These are phyloP conservation scores for Cyprinodon variegatus DNA, from an alignment of 2,113 vertebrate species.

Conservation along the genomic window DNA sequence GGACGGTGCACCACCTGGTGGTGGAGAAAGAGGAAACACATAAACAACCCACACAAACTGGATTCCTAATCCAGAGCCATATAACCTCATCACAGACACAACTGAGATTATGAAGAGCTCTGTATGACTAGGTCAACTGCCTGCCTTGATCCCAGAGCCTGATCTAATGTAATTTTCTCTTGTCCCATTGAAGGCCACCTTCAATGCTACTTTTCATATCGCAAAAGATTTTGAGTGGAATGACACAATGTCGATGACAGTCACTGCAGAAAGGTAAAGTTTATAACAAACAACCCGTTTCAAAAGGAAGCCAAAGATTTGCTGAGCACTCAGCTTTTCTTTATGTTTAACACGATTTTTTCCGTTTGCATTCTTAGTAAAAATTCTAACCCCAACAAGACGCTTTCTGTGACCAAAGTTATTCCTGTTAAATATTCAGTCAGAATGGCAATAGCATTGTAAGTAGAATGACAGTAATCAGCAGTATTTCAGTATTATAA, in stretches of 20 bases:
- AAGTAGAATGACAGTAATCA: constrained; percentile 38
- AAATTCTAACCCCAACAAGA: constrained; percentile 59
- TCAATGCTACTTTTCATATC: constrained; percentile 57
- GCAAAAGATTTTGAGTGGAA: constrained; percentile 49
- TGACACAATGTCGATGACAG: constrained; percentile 54
- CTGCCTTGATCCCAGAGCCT: neutral
- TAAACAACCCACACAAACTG: too few relatives aligned
- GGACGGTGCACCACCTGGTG: too few relatives aligned
- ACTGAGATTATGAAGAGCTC: neutral
- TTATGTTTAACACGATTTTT: neutral
- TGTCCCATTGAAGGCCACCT: constrained; percentile 54
- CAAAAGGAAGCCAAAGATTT: neutral
- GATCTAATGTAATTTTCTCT: neutral
- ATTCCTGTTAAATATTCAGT: constrained; percentile 70
- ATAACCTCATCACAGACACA: neutral
- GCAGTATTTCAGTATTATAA: neutral
- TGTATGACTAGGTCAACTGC: neutral
- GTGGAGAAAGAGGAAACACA: too few relatives aligned
- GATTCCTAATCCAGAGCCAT: too few relatives aligned
- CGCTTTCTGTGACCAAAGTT: constrained; percentile 24
- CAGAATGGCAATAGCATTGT: constrained; percentile 68
- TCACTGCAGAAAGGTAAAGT: constrained; percentile 70
- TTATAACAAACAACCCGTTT: neutral
- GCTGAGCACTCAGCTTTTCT: neutral
- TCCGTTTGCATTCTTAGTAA: constrained; percentile 61